Conservation (phyloP, 2,888 invertebrate species). For the Cyaniris semiargus region DNA sequence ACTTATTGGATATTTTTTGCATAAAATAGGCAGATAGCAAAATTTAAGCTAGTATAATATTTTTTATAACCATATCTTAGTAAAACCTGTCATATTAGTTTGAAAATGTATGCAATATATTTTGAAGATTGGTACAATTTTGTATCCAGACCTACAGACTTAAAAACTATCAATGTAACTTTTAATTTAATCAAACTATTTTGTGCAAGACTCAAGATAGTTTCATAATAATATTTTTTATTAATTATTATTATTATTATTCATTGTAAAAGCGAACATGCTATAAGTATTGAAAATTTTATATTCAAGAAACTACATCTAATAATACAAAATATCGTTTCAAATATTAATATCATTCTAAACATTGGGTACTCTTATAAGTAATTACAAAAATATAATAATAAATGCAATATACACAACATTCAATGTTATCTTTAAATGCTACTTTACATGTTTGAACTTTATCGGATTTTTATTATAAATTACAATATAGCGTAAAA, state of each 20-base stretch:
- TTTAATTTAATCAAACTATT: background rate
- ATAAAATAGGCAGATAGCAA: background rate
- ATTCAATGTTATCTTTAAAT: constrained; percentile 9
- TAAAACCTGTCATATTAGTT: background rate
- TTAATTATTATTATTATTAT: background rate
- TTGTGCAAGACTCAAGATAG: background rate
- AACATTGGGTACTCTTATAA: background rate
- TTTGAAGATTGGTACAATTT: background rate
- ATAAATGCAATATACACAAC: constrained; percentile 15
- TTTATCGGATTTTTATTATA: background rate
- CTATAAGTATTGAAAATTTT: background rate
- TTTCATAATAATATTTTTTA: background rate
- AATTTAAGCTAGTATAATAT: background rate
- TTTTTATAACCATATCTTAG: background rate
- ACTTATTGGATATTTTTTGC: background rate
- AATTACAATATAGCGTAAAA: background rate
- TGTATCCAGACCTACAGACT: background rate
- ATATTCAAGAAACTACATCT: background rate
- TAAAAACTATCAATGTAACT: background rate
- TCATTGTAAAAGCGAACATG: background rate
- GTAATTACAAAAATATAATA: background rate
- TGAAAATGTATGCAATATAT: background rate
- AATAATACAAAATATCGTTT: background rate
- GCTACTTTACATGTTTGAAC: background rate
- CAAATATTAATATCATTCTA: background rate